A percentile compares a stretch with the other conserved stretches of the same genome.
Conservation (phyloP, 1,140 invertebrate species). For the Stegodyphus mimosarum region DNA sequence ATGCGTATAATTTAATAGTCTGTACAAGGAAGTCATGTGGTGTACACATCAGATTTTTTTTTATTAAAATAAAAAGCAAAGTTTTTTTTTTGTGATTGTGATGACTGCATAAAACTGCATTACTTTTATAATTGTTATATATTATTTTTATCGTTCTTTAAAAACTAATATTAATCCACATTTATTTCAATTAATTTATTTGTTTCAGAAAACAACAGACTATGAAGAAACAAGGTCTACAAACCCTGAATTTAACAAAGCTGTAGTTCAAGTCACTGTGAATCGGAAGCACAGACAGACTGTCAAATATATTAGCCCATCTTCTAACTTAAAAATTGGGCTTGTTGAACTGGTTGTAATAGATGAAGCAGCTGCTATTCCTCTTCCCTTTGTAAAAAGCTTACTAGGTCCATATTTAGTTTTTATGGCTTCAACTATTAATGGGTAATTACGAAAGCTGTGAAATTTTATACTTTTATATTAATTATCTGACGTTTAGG, state of each 20-base stretch:
- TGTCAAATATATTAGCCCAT: slow-evolving; percentile 96
- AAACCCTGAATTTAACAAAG: slow-evolving; percentile 97
- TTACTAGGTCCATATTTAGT: slow-evolving; percentile 93
- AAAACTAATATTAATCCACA: too few relatives aligned
- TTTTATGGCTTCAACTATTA: slow-evolving; percentile 97
- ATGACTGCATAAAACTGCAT: too few relatives aligned
- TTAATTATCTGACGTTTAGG: neutral
- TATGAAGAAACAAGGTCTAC: slow-evolving; percentile 96
- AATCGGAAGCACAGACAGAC: slow-evolving; percentile 93
- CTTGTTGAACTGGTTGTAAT: slow-evolving; percentile 96
- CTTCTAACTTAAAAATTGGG: slow-evolving; percentile 80
- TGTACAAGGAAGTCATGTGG: too few relatives aligned
- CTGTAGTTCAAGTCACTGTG: slow-evolving; percentile 92
- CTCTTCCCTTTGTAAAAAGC: slow-evolving; percentile 90
- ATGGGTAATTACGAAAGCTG: slow-evolving; percentile 74
- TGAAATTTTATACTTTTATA: neutral
- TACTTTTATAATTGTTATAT: too few relatives aligned
- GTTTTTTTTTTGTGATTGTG: too few relatives aligned
- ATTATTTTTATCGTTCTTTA: too few relatives aligned
- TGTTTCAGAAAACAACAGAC: slow-evolving; percentile 88
- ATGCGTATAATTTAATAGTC: too few relatives aligned
- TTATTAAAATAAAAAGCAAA: too few relatives aligned
- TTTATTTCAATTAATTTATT: too few relatives aligned
- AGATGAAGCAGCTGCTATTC: slow-evolving; percentile 99
- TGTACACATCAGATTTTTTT: too few relatives aligned